Conservation (phyloP, 2,888 invertebrate genomes). For the Podotricha telesiphe region DNA sequence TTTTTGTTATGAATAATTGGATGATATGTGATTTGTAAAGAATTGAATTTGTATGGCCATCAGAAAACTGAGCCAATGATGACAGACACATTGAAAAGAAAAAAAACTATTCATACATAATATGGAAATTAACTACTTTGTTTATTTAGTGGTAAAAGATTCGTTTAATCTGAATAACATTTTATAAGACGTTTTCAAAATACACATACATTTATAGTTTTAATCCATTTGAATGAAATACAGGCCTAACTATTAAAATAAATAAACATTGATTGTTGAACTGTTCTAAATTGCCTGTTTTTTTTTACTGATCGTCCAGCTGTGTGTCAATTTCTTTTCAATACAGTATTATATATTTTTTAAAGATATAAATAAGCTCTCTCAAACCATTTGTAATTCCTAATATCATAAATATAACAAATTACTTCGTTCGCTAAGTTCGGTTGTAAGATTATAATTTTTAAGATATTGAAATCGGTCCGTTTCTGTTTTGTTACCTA, state of each 20-base stretch:
- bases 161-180: background rate
- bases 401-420: background rate
- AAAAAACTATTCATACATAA: background rate
- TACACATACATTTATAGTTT: too few relatives aligned
- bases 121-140: background rate
- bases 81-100: background rate
- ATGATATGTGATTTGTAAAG: background rate
- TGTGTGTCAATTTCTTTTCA: too few relatives aligned
- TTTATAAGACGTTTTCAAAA: background rate
- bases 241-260: too few relatives aligned
- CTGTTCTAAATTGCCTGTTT: too few relatives aligned
- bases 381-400: background rate
- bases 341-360: too few relatives aligned
- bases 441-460: background rate
- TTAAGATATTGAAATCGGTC: conserved; percentile 7
- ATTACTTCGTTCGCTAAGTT: background rate
- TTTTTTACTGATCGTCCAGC: too few relatives aligned
- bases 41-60: conserved; percentile 5
- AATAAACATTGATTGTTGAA: too few relatives aligned
- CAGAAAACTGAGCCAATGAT: background rate
- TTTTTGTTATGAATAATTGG: background rate
- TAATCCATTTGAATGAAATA: too few relatives aligned
- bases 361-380: too few relatives aligned
- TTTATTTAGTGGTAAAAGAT: background rate
- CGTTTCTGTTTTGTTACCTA: conserved; percentile 26